These are phyloP conservation scores for Microtus ochrogaster DNA, from an alignment of 2,113 vertebrate genomes.

Conservation along the genomic window DNA sequence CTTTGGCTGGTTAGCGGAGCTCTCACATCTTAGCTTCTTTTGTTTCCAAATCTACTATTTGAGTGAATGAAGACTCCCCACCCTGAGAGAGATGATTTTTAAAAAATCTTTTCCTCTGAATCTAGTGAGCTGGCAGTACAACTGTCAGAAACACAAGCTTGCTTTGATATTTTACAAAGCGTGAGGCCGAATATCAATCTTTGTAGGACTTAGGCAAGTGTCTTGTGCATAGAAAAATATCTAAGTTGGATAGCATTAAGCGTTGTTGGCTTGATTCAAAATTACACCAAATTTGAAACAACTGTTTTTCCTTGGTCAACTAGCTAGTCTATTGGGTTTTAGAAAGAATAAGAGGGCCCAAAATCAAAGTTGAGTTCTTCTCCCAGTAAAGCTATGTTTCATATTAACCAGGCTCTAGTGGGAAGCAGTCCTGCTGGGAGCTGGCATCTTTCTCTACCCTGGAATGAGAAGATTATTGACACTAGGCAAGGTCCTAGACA, in stretches of 20 bases:
- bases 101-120: not conserved
- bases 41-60: constrained; percentile 43
- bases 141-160: constrained; percentile 33
- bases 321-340: constrained; percentile 47
- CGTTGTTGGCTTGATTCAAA: constrained; percentile 66
- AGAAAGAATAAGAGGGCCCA: constrained; percentile 44
- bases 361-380: constrained; percentile 12
- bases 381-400: constrained; percentile 20
- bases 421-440: not conserved
- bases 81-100: constrained; percentile 1
- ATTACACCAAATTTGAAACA: constrained; percentile 75
- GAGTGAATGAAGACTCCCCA: not conserved
- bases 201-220: constrained; percentile 26
- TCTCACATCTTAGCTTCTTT: constrained; percentile 1
- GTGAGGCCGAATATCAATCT: not conserved
- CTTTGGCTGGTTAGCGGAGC: not conserved
- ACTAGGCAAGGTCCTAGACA: not conserved
- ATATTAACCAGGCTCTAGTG: not conserved
- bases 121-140: not conserved
- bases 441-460: not conserved
- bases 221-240: constrained; percentile 15
- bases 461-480: not conserved
- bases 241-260: constrained; percentile 56
- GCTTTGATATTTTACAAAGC: constrained; percentile 32
- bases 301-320: constrained; percentile 57